Conservation (phyloP, 2,888 invertebrate species). For the Meghimatium bilineatum region DNA sequence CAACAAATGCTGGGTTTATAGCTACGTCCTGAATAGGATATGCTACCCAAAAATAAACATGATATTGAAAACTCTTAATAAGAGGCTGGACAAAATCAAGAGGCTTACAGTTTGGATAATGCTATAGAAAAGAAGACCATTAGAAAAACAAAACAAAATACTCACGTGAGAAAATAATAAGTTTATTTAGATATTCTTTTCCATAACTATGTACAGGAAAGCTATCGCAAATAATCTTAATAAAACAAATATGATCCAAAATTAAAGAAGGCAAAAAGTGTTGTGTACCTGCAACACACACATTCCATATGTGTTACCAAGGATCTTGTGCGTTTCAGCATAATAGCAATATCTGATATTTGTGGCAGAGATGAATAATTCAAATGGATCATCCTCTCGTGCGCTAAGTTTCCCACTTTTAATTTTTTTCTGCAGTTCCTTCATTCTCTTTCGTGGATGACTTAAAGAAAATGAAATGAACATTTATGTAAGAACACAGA, state of each 20-base stretch:
- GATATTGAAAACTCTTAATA: too few relatives aligned
- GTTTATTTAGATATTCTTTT: background rate
- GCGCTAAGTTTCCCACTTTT: constrained; percentile 90
- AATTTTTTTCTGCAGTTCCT: constrained; percentile 87
- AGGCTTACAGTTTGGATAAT: too few relatives aligned
- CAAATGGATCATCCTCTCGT: constrained; percentile 97
- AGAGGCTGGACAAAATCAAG: too few relatives aligned
- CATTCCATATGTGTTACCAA: constrained; percentile 97
- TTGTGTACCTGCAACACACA: constrained; percentile 89
- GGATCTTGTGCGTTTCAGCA: constrained; percentile 96
- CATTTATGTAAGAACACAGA: background rate
- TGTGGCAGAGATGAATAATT: constrained; percentile 95
- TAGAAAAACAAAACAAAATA: too few relatives aligned
- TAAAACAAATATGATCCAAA: background rate
- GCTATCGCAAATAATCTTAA: background rate
- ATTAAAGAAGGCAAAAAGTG: background rate
- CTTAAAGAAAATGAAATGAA: constrained; percentile 77
- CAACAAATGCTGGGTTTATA: too few relatives aligned
- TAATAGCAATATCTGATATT: constrained; percentile 98
- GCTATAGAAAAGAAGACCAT: too few relatives aligned
- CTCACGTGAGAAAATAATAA: background rate
- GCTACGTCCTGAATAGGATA: too few relatives aligned
- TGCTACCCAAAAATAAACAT: too few relatives aligned
- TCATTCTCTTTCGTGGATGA: constrained; percentile 94
- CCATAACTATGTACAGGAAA: background rate